Evolutionary conservation across 2,113 vertebrate genomes (phyloP).

Genomic region (Aptenodytes forsteri): DNA sequence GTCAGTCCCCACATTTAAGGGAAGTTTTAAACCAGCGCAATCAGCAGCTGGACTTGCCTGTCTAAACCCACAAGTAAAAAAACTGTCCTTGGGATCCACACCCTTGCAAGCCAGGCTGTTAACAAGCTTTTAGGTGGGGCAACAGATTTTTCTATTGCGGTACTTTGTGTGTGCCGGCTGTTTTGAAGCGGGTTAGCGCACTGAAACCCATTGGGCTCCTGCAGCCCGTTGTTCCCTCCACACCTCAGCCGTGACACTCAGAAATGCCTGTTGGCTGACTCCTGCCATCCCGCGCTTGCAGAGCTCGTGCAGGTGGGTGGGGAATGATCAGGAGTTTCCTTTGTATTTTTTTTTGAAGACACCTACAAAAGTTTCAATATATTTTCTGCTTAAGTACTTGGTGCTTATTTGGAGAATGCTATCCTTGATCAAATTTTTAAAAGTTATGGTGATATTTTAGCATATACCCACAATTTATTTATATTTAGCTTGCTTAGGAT

Average conservation of each 20-base stretch:
- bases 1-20: background rate
- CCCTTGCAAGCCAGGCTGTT: background rate
- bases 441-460: background rate
- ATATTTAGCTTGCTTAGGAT: background rate
- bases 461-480: background rate
- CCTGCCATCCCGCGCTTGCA: rapidly evolving
- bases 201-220: background rate
- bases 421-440: background rate
- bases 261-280: background rate
- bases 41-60: background rate
- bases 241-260: rapidly evolving
- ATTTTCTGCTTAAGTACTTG: background rate
- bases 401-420: background rate
- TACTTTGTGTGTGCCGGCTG: background rate
- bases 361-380: too few species aligned
- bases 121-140: background rate
- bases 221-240: rapidly evolving
- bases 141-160: background rate
- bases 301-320: background rate
- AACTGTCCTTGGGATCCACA: background rate
- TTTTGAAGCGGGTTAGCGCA: background rate
- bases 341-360: background rate
- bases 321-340: background rate
- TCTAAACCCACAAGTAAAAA: background rate
- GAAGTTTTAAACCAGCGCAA: background rate